phyloP scores from a whole-genome alignment of 2,888 invertebrate species.

The Oligia latruncula region DNA sequence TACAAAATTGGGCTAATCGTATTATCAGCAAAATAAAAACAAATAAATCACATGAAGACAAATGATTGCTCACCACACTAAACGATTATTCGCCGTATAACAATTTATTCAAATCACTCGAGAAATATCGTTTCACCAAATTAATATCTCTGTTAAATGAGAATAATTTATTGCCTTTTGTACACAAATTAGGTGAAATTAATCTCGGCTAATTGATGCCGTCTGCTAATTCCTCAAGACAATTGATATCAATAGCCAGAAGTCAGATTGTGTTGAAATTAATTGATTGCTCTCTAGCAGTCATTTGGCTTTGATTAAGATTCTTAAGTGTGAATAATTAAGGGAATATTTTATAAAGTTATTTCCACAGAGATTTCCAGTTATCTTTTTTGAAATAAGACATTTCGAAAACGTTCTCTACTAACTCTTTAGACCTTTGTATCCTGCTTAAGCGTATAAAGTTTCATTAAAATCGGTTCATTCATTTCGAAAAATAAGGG shows the following conservation, averaged over 20 bases:
- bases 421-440: too few species aligned
- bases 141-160: slow-evolving; percentile 40
- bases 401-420: too few species aligned
- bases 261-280: slow-evolving; percentile 45
- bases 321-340: slow-evolving; percentile 5
- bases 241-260: slow-evolving; percentile 60
- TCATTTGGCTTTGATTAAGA: slow-evolving; percentile 18
- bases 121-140: slow-evolving; percentile 45
- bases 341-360: background rate
- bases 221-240: slow-evolving; percentile 44
- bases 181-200: slow-evolving; percentile 59
- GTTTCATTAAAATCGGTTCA: too few species aligned
- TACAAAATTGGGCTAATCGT: background rate
- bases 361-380: background rate
- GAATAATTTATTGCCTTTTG: slow-evolving; percentile 58
- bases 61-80: slow-evolving; percentile 9
- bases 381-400: too few species aligned
- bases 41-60: slow-evolving; percentile 2
- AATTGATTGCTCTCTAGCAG: slow-evolving; percentile 46
- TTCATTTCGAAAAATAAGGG: too few species aligned
- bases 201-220: slow-evolving; percentile 55
- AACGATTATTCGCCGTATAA: slow-evolving; percentile 14
- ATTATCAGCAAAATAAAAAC: slow-evolving; percentile 16
- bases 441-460: too few species aligned
- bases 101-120: slow-evolving; percentile 45